Base-by-base conservation (phyloP, 2,888 invertebrate genomes). In the Lysandra coridon region DNA sequence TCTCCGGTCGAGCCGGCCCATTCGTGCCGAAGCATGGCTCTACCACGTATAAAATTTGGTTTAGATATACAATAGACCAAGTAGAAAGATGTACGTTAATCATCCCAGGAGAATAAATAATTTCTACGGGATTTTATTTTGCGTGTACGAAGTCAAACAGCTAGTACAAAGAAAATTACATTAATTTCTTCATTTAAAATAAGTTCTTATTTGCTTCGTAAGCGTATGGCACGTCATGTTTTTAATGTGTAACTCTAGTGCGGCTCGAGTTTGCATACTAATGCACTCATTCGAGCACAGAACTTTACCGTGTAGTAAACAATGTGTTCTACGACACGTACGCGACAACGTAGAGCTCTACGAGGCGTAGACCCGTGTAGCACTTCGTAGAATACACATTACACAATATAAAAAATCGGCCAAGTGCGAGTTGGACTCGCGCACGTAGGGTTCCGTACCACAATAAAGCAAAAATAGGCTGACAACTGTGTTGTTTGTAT, bases 191-290 rank as follows among this genome's bases (percentile, higher is more conserved):
- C 1, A 30, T 64, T 44, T 40, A 44, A 40, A n/a, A 40, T 40
- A 23, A 7, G 7, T 44, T 44, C 44, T 74, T 44, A n/a, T 74
- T 23, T n/a, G 23, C 4, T n/a, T 74, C 10, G 44, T 23, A 74
- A 44, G 23, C 12, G 23, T 23, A 23, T 23, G 23, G 0, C 69
- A 37, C 33, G 69, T 69, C n/a, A n/a, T n/a, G n/a, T 74, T 74
- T 44, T 74, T 44, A 74, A 74, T 74, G 74, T 44, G 10, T 74
- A 14, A 74, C 44, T 12, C 73, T 44, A 44, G 74, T 44, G 73
- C 17, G 73, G 17, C 3, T 37, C n/a, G 37, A 40, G 74, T 44
- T 74, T 74, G 74, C 44, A 74, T 74, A 74, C 74, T 74, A 74
- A 74, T 40, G 73, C 73, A 73, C 40, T 33, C 33, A 7, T 74